Conservation (phyloP, 2,888 invertebrate species). For the Drosophila niveifrons region DNA sequence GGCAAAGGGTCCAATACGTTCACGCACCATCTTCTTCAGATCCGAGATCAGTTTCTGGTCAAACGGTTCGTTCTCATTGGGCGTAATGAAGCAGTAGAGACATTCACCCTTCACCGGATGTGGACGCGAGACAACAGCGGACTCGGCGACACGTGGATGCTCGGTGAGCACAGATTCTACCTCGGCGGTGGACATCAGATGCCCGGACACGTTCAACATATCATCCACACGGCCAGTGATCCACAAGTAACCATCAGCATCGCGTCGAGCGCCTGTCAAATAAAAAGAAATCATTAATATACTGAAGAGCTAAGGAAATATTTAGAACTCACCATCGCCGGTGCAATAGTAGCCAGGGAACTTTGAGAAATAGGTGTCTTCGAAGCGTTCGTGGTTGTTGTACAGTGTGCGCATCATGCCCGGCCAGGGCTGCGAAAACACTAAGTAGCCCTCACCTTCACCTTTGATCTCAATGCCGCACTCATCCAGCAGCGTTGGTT, state of each 20-base stretch:
- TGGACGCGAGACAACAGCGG: slow-evolving; percentile 97
- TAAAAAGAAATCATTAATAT: background rate
- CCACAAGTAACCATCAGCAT: slow-evolving; percentile 98
- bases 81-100: slow-evolving; percentile 97
- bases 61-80: slow-evolving; percentile 91
- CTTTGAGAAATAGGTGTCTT: slow-evolving; percentile 96
- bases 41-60: slow-evolving; percentile 90
- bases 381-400: slow-evolving; percentile 95
- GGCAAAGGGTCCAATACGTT: slow-evolving; percentile 98
- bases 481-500: slow-evolving; percentile 94
- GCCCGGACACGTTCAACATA: slow-evolving; percentile 99
- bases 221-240: slow-evolving; percentile 99
- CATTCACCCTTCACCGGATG: slow-evolving; percentile 98
- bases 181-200: slow-evolving; percentile 98
- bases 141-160: slow-evolving; percentile 93
- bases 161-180: slow-evolving; percentile 93
- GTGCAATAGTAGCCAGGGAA: slow-evolving; percentile 99
- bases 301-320: background rate
- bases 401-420: slow-evolving; percentile 98
- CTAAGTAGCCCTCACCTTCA: slow-evolving; percentile 97
- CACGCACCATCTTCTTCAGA: slow-evolving; percentile 92
- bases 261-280: slow-evolving; percentile 92
- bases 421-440: slow-evolving; percentile 98
- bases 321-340: slow-evolving; percentile 92
- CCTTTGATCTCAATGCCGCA: slow-evolving; percentile 94